Percentiles rank a stretch among this genome's conserved stretches.
phyloP scores from a whole-genome alignment of 2,888 invertebrate genomes.

The Cremastinae sp. region DNA sequence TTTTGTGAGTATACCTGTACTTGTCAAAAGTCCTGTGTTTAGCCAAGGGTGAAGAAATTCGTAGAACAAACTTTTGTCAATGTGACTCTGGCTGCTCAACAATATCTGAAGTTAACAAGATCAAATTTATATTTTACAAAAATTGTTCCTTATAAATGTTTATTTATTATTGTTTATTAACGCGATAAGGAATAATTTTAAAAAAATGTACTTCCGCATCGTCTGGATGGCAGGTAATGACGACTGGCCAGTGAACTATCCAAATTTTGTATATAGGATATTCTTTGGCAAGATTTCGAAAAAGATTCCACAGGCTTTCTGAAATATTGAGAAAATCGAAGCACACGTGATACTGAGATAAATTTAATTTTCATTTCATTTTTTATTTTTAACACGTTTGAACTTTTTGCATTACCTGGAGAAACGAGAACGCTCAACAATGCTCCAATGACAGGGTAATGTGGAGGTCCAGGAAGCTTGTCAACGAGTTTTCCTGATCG shows the following conservation, averaged over 20 bases:
- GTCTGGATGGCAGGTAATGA: conserved; percentile 32
- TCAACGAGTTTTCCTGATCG: conserved; percentile 66
- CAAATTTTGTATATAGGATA: conserved; percentile 28
- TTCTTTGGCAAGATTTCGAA: neutral
- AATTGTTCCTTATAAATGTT: neutral
- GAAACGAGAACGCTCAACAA: neutral
- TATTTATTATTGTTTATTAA: no score
- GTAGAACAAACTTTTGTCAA: conserved; percentile 76
- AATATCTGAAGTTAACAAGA: conserved; percentile 63
- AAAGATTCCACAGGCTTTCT: neutral
- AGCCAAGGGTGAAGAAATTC: conserved; percentile 78
- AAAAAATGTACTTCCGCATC: conserved; percentile 41
- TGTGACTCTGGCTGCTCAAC: conserved; percentile 69
- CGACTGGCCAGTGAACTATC: conserved; percentile 28
- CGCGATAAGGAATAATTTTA: neutral
- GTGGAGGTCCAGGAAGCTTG: conserved; percentile 73
- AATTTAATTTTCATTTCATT: no score
- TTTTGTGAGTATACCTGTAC: conserved; percentile 67
- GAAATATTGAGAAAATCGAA: neutral
- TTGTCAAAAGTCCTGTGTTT: conserved; percentile 73
- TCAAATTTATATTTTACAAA: neutral
- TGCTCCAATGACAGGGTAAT: conserved; percentile 47
- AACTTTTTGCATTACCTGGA: conserved; percentile 2
- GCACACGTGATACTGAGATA: conserved; percentile 1
- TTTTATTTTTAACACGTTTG: neutral